Base-by-base conservation (phyloP, 2,113 vertebrate genomes). In the Pluvianellus socialis region DNA sequence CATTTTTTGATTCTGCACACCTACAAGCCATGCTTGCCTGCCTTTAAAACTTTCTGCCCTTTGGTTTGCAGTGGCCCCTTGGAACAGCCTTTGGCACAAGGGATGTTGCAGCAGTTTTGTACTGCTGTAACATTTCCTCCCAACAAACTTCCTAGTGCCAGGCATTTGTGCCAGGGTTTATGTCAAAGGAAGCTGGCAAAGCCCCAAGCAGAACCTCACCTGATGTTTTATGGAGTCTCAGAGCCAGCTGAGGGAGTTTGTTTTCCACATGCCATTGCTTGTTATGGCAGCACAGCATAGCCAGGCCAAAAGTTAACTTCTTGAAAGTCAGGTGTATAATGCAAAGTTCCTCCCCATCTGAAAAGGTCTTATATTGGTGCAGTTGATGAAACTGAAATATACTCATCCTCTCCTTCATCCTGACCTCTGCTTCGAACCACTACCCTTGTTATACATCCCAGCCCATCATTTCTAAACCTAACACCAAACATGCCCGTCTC, bases 171-270 rank as follows among this genome's bases (percentile, higher is more conserved):
- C 80, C 90, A 94, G 56, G 27, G 79, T 81, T 94, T 74, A 90
- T 90, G 77, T 84, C 80, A 96, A 86, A 82, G 53, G 13, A 85
- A 92, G 26, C 16, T 97, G 92, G 68, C 92, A 96, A 71, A 73
- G 14, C 20, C 23, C 62, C 77, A 88, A 49, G 66, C 33, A 93
- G 88, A 96, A 81, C 30, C 10, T 89, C 66, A 80, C 61, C 33
- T 9, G 2, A 23, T 61, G 28, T 91, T 94, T 91, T 91, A 91
- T 87, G 50, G 53, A 77, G 50, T 49, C 88, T 95, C 62, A 50
- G 45, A 89, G 62, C 44, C 59, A 90, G 44, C 0, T 40, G 49
- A 93, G 28, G 19, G 35, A 96, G 47, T 84, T 85, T 85, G 52
- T 66, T 93, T 92, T 84, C 53, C 73, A 73, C 40, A 61, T 50